These are phyloP conservation scores for Ciconia nigra DNA, from an alignment of 2,797 vertebrate species.

Conservation along the genomic window DNA sequence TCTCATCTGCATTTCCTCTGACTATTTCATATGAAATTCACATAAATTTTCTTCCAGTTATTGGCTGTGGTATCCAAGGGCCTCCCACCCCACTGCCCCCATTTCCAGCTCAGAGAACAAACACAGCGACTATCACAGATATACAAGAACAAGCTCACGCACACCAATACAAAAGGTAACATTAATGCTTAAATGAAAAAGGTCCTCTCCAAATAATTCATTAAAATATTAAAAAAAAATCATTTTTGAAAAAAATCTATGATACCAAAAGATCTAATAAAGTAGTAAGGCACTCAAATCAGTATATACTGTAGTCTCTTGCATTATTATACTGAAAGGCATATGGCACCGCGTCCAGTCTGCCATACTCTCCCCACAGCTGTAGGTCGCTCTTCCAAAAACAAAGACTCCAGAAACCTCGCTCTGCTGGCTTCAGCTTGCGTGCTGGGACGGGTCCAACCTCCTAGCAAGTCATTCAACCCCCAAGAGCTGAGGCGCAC, in stretches of 20 bases:
- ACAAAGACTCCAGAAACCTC: not conserved
- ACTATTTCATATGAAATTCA: constrained; percentile 62
- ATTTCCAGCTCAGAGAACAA: constrained; percentile 78
- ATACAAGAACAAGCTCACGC: constrained; percentile 74
- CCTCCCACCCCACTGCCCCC: constrained; percentile 66
- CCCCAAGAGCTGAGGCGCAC: constrained; percentile 77
- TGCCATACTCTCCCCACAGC: constrained; percentile 38
- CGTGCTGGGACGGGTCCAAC: not conserved
- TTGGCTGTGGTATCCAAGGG: constrained; percentile 75
- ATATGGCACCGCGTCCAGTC: constrained; percentile 81
- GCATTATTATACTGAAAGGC: constrained; percentile 66
- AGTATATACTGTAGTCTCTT: constrained; percentile 68
- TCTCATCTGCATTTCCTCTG: constrained; percentile 50
- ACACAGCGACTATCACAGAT: constrained; percentile 74
- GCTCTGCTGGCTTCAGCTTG: constrained; percentile 47
- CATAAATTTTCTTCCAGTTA: constrained; percentile 84
- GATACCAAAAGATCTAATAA: constrained; percentile 85
- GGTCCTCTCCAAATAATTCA: constrained; percentile 82
- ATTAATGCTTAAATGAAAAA: constrained; percentile 86
- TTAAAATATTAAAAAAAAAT: constrained; percentile 79
- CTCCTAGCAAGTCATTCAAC: constrained; percentile 78
- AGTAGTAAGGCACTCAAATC: constrained; percentile 98
- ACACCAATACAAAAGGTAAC: constrained; percentile 73
- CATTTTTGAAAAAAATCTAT: constrained; percentile 68
- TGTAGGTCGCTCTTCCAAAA: not conserved